phyloP scores from a whole-genome alignment of 2,797 vertebrate species.

The Carapus acus region DNA sequence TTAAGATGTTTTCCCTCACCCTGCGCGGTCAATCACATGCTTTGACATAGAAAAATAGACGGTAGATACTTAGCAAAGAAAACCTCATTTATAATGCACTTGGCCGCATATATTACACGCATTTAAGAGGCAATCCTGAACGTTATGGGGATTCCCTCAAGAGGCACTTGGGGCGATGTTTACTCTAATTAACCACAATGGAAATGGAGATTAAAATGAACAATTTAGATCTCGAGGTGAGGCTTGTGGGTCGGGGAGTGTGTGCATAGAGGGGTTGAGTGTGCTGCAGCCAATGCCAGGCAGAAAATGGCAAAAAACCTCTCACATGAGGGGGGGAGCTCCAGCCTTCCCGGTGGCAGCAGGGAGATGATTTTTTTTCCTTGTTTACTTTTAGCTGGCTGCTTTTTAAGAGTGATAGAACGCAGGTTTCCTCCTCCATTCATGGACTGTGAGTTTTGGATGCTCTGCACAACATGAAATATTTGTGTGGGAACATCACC shows the following conservation, averaged over 20 bases:
- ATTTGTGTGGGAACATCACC: conserved; percentile 76
- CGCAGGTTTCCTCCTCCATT: conserved; percentile 71
- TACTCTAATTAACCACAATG: conserved; percentile 73
- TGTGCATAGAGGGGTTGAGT: conserved; percentile 15
- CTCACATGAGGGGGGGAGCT: conserved; percentile 54
- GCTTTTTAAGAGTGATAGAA: conserved; percentile 68
- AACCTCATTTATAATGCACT: conserved; percentile 72
- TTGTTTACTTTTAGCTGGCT: conserved; percentile 51
- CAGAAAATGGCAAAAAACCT: conserved; percentile 40
- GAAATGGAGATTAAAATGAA: conserved; percentile 70
- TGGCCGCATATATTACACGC: conserved; percentile 60
- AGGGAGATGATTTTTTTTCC: conserved; percentile 54
- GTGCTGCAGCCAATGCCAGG: conserved; percentile 17
- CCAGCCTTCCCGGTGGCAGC: conserved; percentile 47
- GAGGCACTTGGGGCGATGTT: conserved; percentile 68
- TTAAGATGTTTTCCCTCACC: conserved; percentile 72
- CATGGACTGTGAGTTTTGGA: conserved; percentile 70
- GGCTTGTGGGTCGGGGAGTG: too few species aligned
- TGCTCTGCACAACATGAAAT: conserved; percentile 63
- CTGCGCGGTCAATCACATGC: conserved; percentile 71
- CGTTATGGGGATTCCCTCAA: conserved; percentile 58
- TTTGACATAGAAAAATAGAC: conserved; percentile 76
- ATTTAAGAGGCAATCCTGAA: conserved; percentile 63
- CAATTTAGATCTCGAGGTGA: conserved; percentile 60
- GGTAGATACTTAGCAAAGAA: conserved; percentile 76